These are phyloP conservation scores for Arenicola marina DNA, from an alignment of 2,888 invertebrate species.

Conservation along the genomic window DNA sequence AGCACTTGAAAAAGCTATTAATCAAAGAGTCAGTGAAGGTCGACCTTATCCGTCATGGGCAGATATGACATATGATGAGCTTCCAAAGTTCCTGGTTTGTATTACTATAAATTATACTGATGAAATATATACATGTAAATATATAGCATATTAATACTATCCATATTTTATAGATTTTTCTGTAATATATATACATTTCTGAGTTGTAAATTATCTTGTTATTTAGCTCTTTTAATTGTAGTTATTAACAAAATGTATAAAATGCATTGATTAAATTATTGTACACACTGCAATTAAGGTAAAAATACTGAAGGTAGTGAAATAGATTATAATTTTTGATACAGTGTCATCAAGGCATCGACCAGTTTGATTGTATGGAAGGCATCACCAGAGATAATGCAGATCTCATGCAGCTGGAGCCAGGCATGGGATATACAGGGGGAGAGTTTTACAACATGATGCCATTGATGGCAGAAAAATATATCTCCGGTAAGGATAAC, in stretches of 20 bases:
- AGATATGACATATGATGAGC: conserved; percentile 19
- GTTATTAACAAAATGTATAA: too few species aligned
- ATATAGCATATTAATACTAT: too few species aligned
- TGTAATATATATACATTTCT: too few species aligned
- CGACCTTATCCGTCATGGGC: conserved; percentile 53
- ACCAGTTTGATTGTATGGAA: conserved; percentile 81
- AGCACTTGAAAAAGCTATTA: conserved; percentile 68
- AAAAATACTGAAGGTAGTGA: too few species aligned
- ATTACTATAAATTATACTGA: too few species aligned
- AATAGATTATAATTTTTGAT: too few species aligned
- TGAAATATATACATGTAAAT: too few species aligned
- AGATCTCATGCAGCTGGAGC: conserved; percentile 84
- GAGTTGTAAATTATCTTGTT: too few species aligned
- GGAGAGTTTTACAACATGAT: conserved; percentile 90
- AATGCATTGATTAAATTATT: conserved; percentile 6
- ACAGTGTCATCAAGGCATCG: conserved; percentile 6
- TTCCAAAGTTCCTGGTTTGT: conserved; percentile 31
- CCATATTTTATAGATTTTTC: too few species aligned
- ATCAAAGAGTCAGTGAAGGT: conserved; percentile 66
- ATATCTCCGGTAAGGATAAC: conserved; percentile 37
- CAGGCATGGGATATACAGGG: conserved; percentile 92
- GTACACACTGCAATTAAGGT: too few species aligned
- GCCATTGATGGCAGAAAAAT: conserved; percentile 70
- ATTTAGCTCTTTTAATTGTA: too few species aligned
- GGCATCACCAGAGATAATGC: conserved; percentile 79